phyloP scores from a whole-genome alignment of 2,797 vertebrate genomes.

The Crypturellus tataupa region DNA sequence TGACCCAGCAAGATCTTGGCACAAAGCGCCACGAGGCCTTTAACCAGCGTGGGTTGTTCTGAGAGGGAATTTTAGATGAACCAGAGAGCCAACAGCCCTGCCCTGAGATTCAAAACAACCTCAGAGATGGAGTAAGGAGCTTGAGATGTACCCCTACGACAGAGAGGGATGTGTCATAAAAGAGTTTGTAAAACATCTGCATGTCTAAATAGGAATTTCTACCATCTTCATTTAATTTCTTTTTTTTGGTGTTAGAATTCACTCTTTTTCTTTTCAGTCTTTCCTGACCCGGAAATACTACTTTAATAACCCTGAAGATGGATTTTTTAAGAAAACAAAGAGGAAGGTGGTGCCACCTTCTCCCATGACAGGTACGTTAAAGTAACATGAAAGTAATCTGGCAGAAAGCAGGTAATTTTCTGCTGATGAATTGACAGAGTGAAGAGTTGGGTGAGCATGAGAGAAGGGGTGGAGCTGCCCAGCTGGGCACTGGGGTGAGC shows the following conservation, averaged over 20 bases:
- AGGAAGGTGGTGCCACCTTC: slow-evolving; percentile 98
- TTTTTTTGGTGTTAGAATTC: not conserved
- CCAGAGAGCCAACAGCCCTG: not conserved
- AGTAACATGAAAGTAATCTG: not conserved
- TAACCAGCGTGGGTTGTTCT: not conserved
- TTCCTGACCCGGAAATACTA: slow-evolving; percentile 98
- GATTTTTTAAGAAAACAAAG: slow-evolving; percentile 99
- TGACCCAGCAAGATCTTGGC: not conserved
- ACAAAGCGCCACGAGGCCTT: not conserved
- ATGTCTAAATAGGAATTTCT: not conserved
- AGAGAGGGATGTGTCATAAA: not conserved
- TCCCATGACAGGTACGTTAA: slow-evolving; percentile 94
- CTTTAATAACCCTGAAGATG: slow-evolving; percentile 99
- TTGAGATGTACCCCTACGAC: not conserved
- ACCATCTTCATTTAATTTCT: not conserved
- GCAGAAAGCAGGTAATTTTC: not conserved
- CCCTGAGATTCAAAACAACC: not conserved
- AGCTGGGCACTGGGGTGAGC: not conserved
- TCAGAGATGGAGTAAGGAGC: not conserved
- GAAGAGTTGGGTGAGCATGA: not conserved
- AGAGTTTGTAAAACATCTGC: not conserved
- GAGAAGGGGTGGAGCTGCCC: not conserved
- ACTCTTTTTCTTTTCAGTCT: slow-evolving; percentile 84
- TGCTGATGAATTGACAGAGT: not conserved
- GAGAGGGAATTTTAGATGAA: not conserved